phyloP scores from a whole-genome alignment of 2,888 invertebrate species.

The Cosmia pyralina region DNA sequence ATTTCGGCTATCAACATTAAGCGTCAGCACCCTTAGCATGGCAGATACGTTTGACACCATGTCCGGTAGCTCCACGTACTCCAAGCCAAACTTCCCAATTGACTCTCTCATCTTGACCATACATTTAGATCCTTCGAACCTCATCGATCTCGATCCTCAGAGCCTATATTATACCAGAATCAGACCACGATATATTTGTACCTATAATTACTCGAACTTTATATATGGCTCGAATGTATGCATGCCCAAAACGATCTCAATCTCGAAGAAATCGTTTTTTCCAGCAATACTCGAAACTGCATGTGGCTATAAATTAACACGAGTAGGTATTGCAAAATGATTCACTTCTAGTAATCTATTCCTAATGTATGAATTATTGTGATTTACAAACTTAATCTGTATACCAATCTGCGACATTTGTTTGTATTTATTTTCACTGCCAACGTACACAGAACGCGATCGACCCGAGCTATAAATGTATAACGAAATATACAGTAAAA shows the following conservation, averaged over 20 bases:
- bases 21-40: slow-evolving; percentile 69
- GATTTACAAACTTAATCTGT: slow-evolving; percentile 12
- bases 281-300: neutral
- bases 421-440: slow-evolving; percentile 22
- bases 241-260: neutral
- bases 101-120: slow-evolving; percentile 11
- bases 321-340: neutral
- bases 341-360: neutral
- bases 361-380: neutral
- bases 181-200: neutral
- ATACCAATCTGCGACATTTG: slow-evolving; percentile 34
- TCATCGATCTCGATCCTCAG: neutral
- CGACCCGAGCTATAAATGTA: too few species aligned
- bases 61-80: slow-evolving; percentile 73
- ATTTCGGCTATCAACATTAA: slow-evolving; percentile 70
- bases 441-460: too few species aligned
- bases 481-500: too few species aligned
- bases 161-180: neutral
- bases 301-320: too few species aligned
- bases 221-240: neutral
- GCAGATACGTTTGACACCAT: slow-evolving; percentile 75
- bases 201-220: neutral
- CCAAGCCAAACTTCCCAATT: slow-evolving; percentile 66
- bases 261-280: neutral
- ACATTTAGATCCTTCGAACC: neutral